These are phyloP conservation scores for Thamnophis elegans DNA, from an alignment of 2,797 vertebrate species.

Conservation along the genomic window DNA sequence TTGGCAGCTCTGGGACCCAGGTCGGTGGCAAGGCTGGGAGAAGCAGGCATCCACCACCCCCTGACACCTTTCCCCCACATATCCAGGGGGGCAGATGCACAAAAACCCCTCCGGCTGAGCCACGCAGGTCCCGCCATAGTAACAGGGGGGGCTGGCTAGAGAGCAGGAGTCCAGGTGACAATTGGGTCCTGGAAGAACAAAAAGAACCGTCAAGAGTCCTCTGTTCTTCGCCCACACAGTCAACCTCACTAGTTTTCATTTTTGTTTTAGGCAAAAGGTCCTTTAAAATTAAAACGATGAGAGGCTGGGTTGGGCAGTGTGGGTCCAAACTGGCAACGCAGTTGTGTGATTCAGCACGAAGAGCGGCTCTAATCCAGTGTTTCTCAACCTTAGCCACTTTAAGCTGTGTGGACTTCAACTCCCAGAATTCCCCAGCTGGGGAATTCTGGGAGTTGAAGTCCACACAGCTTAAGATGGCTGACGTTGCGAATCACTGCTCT, in stretches of 20 bases:
- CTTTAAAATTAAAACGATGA: neutral
- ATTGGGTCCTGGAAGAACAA: neutral
- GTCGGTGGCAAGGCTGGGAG: slow-evolving; percentile 65
- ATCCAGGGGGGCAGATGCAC: slow-evolving; percentile 32
- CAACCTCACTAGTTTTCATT: neutral
- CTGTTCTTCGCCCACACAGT: neutral
- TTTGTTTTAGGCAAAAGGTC: neutral
- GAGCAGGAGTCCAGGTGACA: slow-evolving; percentile 60
- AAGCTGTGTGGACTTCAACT: neutral
- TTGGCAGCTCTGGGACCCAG: slow-evolving; percentile 52
- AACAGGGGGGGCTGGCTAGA: slow-evolving; percentile 70
- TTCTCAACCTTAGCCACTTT: neutral
- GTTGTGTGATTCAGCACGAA: neutral
- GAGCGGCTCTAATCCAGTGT: neutral
- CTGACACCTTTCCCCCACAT: slow-evolving; percentile 60
- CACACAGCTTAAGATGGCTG: neutral
- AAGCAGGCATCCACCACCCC: slow-evolving; percentile 52
- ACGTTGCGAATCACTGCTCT: neutral
- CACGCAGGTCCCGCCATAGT: slow-evolving; percentile 79
- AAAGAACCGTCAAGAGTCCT: too few relatives aligned
- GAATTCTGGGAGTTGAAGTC: neutral
- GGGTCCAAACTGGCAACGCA: neutral
- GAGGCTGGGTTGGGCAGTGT: neutral
- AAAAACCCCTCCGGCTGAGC: slow-evolving; percentile 78
- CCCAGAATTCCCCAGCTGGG: neutral